These are phyloP conservation scores for Catostylus mosaicus DNA, from an alignment of 30 jellyfish, hydroid and myxozoan genomes.

Conservation along the genomic window DNA sequence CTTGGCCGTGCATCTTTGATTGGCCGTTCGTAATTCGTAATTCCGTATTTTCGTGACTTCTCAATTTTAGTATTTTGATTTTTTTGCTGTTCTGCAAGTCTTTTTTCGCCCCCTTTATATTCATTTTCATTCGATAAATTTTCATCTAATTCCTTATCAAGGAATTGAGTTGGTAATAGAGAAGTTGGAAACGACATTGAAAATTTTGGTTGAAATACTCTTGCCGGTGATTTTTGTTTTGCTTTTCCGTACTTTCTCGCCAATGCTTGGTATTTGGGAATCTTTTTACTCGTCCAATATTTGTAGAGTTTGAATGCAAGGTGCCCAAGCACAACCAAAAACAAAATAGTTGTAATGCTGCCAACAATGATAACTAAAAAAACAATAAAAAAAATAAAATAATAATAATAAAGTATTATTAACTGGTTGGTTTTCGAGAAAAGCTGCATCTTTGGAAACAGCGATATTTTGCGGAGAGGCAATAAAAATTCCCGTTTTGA, in stretches of 20 bases:
- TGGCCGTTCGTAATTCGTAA: neutral
- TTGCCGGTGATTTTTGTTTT: neutral
- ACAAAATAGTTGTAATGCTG: neutral
- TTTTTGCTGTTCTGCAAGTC: too few species aligned
- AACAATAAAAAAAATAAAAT: neutral
- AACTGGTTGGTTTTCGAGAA: too few species aligned
- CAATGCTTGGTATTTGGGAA: neutral
- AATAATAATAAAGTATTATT: too few species aligned
- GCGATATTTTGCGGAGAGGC: too few species aligned
- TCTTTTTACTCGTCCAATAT: neutral
- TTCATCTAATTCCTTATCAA: neutral
- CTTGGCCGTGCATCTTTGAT: neutral
- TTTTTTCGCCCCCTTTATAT: neutral
- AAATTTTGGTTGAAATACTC: constrained; percentile 27
- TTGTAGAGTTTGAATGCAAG: neutral
- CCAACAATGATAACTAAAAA: constrained; percentile 37
- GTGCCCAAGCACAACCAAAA: neutral
- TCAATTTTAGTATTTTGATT: neutral
- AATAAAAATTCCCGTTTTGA: too few species aligned
- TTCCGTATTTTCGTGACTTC: neutral
- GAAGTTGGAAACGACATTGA: constrained; percentile 31
- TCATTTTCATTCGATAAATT: neutral
- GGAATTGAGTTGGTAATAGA: constrained; percentile 9
- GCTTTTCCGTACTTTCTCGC: neutral
- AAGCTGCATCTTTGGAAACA: too few species aligned